These are phyloP conservation scores for Pongo pygmaeus DNA, from an alignment of 2,113 vertebrate genomes.

Conservation along the genomic window DNA sequence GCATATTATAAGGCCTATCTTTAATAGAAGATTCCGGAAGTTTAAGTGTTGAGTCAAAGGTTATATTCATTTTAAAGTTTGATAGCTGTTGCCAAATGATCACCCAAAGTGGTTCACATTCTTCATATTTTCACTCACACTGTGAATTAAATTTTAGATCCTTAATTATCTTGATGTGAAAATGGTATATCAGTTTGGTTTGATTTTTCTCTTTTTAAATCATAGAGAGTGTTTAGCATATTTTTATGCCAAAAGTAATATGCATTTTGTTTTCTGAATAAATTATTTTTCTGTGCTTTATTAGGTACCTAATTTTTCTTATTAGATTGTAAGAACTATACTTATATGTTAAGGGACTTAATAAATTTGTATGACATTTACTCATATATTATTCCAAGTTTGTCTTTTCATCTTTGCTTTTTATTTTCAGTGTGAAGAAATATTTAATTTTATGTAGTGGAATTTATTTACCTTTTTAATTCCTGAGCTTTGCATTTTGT, in stretches of 20 bases:
- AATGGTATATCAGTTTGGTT: background rate
- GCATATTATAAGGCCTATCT: background rate
- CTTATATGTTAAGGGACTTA: background rate
- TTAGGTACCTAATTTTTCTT: background rate
- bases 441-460: background rate
- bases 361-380: background rate
- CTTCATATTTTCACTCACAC: background rate
- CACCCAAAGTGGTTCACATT: background rate
- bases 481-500: background rate
- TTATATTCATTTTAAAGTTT: background rate
- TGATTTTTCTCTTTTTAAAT: background rate
- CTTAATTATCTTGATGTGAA: background rate
- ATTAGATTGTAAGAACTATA: background rate
- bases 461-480: background rate
- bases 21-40: background rate
- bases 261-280: background rate
- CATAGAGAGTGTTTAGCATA: background rate
- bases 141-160: background rate
- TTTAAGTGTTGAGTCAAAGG: background rate
- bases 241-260: background rate
- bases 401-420: background rate
- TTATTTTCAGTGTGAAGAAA: background rate
- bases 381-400: background rate
- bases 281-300: background rate
- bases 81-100: background rate